phyloP scores from a whole-genome alignment of 2,797 vertebrate genomes.

The Tragelaphus eurycerus region DNA sequence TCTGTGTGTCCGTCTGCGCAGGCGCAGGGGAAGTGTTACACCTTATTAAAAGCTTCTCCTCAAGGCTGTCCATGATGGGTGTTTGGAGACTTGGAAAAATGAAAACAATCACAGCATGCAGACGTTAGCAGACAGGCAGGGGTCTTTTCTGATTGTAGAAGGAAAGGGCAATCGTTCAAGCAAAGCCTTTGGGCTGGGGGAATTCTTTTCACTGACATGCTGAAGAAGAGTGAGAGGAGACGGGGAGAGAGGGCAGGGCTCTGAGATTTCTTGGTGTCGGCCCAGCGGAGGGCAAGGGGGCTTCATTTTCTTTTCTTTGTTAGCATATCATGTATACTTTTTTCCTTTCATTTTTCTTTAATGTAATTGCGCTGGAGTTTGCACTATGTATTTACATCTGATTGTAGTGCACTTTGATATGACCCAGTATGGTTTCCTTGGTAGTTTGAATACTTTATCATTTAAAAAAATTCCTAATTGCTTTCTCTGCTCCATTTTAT shows the following conservation, averaged over 20 bases:
- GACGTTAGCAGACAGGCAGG: background rate
- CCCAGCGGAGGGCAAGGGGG: no score
- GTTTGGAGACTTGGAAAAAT: conserved; percentile 25
- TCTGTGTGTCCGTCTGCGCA: background rate
- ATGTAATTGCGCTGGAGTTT: background rate
- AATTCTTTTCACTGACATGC: background rate
- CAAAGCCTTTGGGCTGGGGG: background rate
- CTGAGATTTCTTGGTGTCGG: background rate
- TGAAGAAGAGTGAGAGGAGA: background rate
- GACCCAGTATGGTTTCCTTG: background rate
- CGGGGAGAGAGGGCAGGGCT: background rate
- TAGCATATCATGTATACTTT: background rate
- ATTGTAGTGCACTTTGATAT: background rate
- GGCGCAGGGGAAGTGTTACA: background rate
- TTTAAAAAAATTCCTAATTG: background rate
- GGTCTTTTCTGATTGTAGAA: conserved; percentile 12
- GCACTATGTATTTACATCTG: background rate
- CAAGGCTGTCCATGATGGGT: background rate
- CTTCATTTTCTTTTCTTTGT: background rate
- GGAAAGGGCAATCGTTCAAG: conserved; percentile 8
- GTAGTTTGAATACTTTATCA: background rate
- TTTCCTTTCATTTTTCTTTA: background rate
- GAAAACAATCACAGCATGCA: conserved; percentile 34
- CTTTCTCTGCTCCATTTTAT: background rate
- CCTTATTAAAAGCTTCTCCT: conserved; percentile 15